Percentiles rank a stretch among this genome's conserved stretches.
These are phyloP conservation scores for Ptyas mucosa DNA, from an alignment of 2,113 vertebrate genomes.

Conservation along the genomic window DNA sequence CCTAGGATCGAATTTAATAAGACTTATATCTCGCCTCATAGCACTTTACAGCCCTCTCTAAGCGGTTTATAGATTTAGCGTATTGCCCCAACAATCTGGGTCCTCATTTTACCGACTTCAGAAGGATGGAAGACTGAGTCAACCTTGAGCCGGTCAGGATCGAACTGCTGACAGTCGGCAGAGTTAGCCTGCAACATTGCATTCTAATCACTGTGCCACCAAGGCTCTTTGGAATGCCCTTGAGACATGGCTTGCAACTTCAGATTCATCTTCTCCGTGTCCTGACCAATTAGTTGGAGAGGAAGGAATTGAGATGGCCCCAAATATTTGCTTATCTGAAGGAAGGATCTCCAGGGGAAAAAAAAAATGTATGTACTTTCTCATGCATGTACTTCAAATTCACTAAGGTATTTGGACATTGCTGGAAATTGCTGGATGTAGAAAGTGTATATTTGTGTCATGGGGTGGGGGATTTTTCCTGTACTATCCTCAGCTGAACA, in stretches of 20 bases:
- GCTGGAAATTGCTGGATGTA: not conserved
- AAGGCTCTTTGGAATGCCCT: not conserved
- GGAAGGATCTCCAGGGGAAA: not conserved
- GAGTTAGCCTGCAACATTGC: too few species aligned
- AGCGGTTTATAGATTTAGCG: too few species aligned
- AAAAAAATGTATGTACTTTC: not conserved
- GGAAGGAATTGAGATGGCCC: not conserved
- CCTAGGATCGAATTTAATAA: too few species aligned
- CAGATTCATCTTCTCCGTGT: not conserved
- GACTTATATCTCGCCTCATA: not conserved
- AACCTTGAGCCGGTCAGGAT: too few species aligned
- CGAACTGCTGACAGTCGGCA: too few species aligned
- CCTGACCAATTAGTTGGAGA: not conserved
- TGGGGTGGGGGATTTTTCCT: not conserved
- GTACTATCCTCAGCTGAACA: not conserved
- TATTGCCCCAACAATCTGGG: too few species aligned
- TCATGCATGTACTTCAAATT: not conserved
- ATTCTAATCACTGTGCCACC: not conserved
- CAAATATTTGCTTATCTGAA: not conserved
- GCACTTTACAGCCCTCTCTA: not conserved
- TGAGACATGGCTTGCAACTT: not conserved
- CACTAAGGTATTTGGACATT: not conserved
- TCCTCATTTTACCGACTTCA: too few species aligned
- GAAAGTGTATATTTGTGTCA: not conserved
- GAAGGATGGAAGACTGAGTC: too few species aligned